phyloP scores from a whole-genome alignment of 2,113 vertebrate genomes.

The Pseudorasbora parva region DNA sequence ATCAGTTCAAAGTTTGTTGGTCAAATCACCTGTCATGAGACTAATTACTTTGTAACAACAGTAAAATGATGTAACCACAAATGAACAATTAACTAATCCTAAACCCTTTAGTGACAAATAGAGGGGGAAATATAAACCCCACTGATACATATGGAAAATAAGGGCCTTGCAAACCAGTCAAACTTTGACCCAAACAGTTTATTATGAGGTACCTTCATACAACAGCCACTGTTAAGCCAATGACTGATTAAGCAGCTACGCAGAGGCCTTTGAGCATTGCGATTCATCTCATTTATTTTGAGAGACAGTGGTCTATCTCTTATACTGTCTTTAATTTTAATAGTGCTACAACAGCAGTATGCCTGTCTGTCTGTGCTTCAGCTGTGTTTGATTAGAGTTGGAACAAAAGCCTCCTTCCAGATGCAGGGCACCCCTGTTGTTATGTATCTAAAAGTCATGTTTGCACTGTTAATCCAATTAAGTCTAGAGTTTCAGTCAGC shows the following conservation, averaged over 20 bases:
- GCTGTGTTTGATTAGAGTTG: conserved; percentile 2
- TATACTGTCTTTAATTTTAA: neutral
- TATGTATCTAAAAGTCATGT: neutral
- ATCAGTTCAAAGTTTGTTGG: no score
- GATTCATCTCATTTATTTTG: neutral
- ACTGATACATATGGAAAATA: neutral
- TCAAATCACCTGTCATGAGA: no score
- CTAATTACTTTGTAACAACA: neutral
- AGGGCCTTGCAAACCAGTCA: neutral
- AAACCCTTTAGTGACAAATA: neutral
- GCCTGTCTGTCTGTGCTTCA: neutral
- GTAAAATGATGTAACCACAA: neutral
- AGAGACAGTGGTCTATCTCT: neutral
- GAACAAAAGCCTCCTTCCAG: neutral
- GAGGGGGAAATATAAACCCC: neutral
- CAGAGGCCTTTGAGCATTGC: neutral
- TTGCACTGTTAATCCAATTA: neutral
- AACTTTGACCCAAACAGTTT: neutral
- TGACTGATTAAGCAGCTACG: neutral
- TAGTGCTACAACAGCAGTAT: neutral
- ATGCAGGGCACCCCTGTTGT: conserved; percentile 1
- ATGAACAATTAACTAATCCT: neutral
- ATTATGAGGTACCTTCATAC: neutral
- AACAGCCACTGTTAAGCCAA: neutral
- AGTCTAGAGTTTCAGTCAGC: neutral